phyloP scores from a whole-genome alignment of 2,113 vertebrate species.

The Myrmophylax atrothorax region DNA sequence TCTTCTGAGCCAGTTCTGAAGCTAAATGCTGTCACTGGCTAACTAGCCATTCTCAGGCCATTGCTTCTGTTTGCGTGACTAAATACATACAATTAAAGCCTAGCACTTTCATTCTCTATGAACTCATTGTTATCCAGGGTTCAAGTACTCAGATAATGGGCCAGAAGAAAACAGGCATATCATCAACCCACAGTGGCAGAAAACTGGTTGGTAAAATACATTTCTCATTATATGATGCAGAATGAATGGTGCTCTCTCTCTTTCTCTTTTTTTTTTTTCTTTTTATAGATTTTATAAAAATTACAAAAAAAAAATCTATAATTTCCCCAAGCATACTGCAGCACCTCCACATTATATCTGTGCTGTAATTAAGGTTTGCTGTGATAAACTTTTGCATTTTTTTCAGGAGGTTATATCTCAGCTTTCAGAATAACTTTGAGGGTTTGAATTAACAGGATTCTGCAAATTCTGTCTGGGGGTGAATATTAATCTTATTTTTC shows the following conservation, averaged over 20 bases:
- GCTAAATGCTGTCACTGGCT: conserved; percentile 96
- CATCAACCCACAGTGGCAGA: conserved; percentile 78
- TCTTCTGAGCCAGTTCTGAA: conserved; percentile 89
- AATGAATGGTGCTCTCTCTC: conserved; percentile 22
- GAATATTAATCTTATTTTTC: background rate
- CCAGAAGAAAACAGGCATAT: conserved; percentile 91
- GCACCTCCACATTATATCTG: background rate
- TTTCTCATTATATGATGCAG: conserved; percentile 87
- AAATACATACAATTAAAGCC: conserved; percentile 99
- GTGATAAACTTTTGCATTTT: conserved; percentile 24
- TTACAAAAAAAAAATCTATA: conserved; percentile 10
- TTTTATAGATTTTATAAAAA: conserved; percentile 45
- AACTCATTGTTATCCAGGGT: conserved; percentile 99
- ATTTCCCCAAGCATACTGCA: conserved; percentile 21
- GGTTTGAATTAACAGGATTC: background rate
- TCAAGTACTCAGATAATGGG: conserved; percentile 99
- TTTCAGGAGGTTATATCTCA: background rate
- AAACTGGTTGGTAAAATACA: conserved; percentile 88
- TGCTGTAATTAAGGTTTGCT: conserved; percentile 54
- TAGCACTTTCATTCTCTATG: conserved; percentile 97
- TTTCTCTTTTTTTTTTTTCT: background rate
- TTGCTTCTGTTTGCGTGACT: conserved; percentile 99
- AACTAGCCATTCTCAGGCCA: conserved; percentile 98
- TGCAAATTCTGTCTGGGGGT: background rate
- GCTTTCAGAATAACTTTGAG: background rate